Evolutionary conservation across 1,140 invertebrate species (phyloP).

Genomic region (Mizuhopecten yessoensis): DNA sequence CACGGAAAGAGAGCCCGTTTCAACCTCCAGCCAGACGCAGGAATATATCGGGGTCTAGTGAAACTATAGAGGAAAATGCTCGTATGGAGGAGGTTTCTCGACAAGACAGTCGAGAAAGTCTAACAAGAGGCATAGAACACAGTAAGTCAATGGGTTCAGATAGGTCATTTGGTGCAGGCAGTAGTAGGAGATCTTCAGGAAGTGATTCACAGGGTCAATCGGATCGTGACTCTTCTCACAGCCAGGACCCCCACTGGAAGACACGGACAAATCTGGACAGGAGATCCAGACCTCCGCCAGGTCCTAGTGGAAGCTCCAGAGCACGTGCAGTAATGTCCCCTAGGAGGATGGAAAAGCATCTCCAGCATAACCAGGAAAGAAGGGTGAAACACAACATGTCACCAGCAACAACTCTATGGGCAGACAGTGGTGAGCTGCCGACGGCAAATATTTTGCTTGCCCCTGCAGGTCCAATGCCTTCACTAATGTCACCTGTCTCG

Average conservation of each 20-base stretch:
- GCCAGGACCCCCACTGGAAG: constrained; percentile 28
- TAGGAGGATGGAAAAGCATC: constrained; percentile 69
- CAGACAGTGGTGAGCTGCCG: constrained; percentile 72
- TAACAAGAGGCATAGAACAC: constrained; percentile 45
- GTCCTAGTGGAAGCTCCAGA: constrained; percentile 42
- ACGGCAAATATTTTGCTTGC: constrained; percentile 75
- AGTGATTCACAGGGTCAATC: constrained; percentile 15
- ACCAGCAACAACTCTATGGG: constrained; percentile 81
- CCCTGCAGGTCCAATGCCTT: constrained; percentile 69
- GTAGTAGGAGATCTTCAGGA: not conserved
- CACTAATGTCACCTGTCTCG: constrained; percentile 43
- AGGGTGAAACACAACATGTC: constrained; percentile 77
- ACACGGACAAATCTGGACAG: constrained; percentile 13
- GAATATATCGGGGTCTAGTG: constrained; percentile 57
- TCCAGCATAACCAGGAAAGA: constrained; percentile 72
- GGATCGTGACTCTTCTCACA: constrained; percentile 12
- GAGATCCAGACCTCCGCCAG: constrained; percentile 40
- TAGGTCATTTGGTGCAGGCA: not conserved
- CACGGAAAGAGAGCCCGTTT: constrained; percentile 71
- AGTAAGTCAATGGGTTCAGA: constrained; percentile 24
- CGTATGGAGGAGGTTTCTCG: constrained; percentile 44
- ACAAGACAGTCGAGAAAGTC: constrained; percentile 41
- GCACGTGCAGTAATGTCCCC: constrained; percentile 46
- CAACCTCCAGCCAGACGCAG: constrained; percentile 65
- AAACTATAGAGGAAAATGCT: constrained; percentile 58